Evolutionary conservation across 1,140 invertebrate species (phyloP).

Genomic region (Medauroidea extradentata): DNA sequence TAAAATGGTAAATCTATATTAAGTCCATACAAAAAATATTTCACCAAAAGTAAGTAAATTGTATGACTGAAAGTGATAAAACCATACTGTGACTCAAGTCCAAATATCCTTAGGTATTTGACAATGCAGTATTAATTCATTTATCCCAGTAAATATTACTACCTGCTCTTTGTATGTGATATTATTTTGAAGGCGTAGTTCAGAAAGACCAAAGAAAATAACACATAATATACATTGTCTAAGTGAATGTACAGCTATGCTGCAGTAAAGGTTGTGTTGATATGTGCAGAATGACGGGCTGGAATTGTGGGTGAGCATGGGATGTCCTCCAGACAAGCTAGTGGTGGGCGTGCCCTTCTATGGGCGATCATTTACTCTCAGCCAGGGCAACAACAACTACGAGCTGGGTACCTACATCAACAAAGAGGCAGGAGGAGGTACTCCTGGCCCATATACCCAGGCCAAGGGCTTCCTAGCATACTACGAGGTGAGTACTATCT

Average conservation of each 20-base stretch:
- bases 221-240: too few relatives aligned
- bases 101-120: too few relatives aligned
- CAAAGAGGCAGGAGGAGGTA: slow-evolving; percentile 81
- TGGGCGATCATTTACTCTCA: slow-evolving; percentile 75
- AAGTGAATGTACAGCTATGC: not conserved
- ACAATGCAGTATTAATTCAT: too few relatives aligned
- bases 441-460: slow-evolving; percentile 76
- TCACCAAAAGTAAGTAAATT: too few relatives aligned
- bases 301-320: slow-evolving; percentile 78
- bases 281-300: slow-evolving; percentile 76
- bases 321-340: slow-evolving; percentile 80
- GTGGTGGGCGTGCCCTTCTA: slow-evolving; percentile 86
- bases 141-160: too few relatives aligned
- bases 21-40: too few relatives aligned
- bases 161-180: too few relatives aligned
- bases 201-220: too few relatives aligned
- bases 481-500: slow-evolving; percentile 56
- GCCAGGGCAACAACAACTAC: slow-evolving; percentile 74
- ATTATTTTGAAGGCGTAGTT: too few relatives aligned
- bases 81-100: too few relatives aligned
- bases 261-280: slow-evolving; percentile 2
- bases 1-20: too few relatives aligned
- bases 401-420: slow-evolving; percentile 78
- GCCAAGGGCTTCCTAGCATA: slow-evolving; percentile 83
- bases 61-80: too few relatives aligned